Base-by-base conservation (phyloP, 2,888 invertebrate species). In the Agriotes lineatus region DNA sequence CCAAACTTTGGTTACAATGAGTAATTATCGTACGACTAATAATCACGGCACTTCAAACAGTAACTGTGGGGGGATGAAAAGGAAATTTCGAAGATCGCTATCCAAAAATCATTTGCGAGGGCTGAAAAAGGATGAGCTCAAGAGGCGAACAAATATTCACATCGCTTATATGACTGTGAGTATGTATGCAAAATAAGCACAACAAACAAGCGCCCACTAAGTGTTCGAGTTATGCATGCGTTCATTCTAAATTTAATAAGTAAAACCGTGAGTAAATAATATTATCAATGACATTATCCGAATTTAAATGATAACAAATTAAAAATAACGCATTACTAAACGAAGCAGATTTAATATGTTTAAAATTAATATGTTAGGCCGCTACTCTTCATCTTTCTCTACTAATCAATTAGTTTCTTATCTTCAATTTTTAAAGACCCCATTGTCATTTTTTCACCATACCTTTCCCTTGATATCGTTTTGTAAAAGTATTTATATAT, bases 91-190 rank as follows among this genome's bases (percentile, higher is more conserved):
- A 57, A 57, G 88, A 14, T 87, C 84, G 70, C 86, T 89, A 57
- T 85, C 88, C 68, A 87, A 89, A 79, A 90, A 89, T 82, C 88
- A 88, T 80, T 93, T 94, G 83, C 89, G 93, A 78, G 94, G 94
- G 37, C 86, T 94, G 67, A 93, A 91, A 81, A 94, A 92, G 82
- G 91, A 93, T 79, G 88, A 91, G 78, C 81, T 94, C 72, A 91
- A 92, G 73, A 86, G 89, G 75, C 92, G 91, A 84, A 91, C 91
- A n/a, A 90, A 89, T 79, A 85, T 91, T 75, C 88, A 91, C 79
- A 88, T 93, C 75, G 91, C 91, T 82, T 90, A 89, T 57, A 93
- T 94, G 93, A 94, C 94, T 83, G 94, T 94, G 88, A 88, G 93
- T 92, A 70, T 25, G 20, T 92, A 70, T 25, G 20, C 33, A 18